Conservation (phyloP, 1,140 invertebrate genomes). For the Papilio glaucus region DNA sequence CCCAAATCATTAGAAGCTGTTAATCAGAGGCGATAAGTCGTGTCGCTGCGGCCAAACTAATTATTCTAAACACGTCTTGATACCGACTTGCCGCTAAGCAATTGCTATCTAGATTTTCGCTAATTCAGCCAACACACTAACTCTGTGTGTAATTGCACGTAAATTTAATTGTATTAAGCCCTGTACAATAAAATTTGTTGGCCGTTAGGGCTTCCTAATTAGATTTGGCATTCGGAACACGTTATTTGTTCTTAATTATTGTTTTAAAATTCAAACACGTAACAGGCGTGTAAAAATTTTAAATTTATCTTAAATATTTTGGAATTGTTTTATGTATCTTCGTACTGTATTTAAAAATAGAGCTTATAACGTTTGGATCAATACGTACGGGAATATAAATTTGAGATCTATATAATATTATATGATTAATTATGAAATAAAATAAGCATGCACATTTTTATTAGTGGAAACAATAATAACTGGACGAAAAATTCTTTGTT, state of each 20-base stretch:
- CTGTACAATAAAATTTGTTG: conserved; percentile 27
- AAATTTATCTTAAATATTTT: not conserved
- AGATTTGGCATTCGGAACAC: conserved; percentile 32
- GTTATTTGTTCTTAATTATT: conserved; percentile 32
- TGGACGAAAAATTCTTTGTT: no score
- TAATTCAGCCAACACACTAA: conserved; percentile 23
- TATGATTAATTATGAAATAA: no score
- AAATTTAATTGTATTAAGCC: conserved; percentile 36
- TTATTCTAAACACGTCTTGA: conserved; percentile 49
- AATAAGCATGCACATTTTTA: no score
- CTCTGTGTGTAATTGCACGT: conserved; percentile 33
- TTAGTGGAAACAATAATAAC: no score
- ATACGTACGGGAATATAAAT: no score
- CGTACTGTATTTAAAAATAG: not conserved
- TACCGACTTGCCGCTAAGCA: conserved; percentile 46
- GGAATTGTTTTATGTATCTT: not conserved
- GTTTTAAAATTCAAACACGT: conserved; percentile 34
- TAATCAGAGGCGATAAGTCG: conserved; percentile 34
- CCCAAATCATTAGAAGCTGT: conserved; percentile 27
- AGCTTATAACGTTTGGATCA: no score
- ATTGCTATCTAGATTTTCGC: conserved; percentile 49
- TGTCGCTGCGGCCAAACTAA: conserved; percentile 43
- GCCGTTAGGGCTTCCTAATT: conserved; percentile 25
- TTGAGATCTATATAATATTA: no score
- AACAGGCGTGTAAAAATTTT: conserved; percentile 22